Evolutionary conservation across 2,797 vertebrate genomes (phyloP).

Genomic region (Moxostoma hubbsi): DNA sequence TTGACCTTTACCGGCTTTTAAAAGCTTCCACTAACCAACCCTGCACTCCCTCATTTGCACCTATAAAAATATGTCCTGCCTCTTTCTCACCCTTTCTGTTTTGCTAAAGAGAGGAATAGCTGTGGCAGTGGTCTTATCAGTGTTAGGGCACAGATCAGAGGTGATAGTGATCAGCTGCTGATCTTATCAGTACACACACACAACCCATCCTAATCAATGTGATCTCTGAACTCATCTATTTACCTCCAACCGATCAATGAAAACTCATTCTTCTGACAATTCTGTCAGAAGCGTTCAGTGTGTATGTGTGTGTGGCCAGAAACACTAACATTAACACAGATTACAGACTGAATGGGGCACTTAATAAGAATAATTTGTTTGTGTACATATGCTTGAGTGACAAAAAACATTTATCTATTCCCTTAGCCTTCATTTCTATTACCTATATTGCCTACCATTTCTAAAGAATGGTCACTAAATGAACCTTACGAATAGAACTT

Average conservation of each 20-base stretch:
- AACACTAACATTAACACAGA: slow-evolving; percentile 24
- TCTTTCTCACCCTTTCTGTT: not conserved
- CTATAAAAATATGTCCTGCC: not conserved
- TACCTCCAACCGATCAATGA: slow-evolving; percentile 65
- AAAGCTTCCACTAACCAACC: slow-evolving; percentile 34
- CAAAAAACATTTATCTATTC: too few species aligned
- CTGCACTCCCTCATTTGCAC: not conserved
- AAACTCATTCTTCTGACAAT: slow-evolving; percentile 57
- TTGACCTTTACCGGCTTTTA: slow-evolving; percentile 31
- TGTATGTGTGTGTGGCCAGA: slow-evolving; percentile 12
- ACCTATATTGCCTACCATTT: too few species aligned
- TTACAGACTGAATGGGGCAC: not conserved
- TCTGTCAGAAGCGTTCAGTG: not conserved
- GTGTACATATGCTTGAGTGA: not conserved
- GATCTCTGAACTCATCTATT: slow-evolving; percentile 59
- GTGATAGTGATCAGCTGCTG: slow-evolving; percentile 43
- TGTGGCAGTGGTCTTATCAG: not conserved
- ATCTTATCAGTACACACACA: slow-evolving; percentile 41
- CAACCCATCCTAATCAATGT: slow-evolving; percentile 47
- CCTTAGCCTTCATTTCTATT: too few species aligned
- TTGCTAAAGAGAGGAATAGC: not conserved
- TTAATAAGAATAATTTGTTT: slow-evolving; percentile 25
- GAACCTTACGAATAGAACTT: too few species aligned
- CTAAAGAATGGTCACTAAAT: too few species aligned
- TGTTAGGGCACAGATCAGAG: slow-evolving; percentile 41